phyloP scores from a whole-genome alignment of 2,888 invertebrate genomes.

The Alloplasta piceator region DNA sequence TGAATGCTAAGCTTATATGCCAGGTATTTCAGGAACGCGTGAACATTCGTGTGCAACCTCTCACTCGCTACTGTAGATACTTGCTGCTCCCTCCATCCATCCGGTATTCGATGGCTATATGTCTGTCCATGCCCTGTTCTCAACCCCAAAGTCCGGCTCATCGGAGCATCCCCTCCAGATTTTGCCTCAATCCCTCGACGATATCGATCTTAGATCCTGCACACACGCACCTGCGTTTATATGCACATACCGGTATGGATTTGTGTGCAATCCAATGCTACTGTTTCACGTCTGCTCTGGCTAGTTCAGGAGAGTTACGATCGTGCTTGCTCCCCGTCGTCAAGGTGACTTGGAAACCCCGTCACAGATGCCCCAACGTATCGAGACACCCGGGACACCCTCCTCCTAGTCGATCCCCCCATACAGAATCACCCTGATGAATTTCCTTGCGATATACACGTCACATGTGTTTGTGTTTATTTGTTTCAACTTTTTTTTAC shows the following conservation, averaged over 20 bases:
- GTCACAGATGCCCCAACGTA: not conserved
- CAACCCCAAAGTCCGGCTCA: constrained; percentile 18
- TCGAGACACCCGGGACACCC: not conserved
- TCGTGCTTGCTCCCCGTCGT: constrained; percentile 38
- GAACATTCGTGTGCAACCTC: constrained; percentile 44
- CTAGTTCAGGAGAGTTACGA: constrained; percentile 20
- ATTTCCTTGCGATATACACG: not conserved
- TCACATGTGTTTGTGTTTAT: too few species aligned
- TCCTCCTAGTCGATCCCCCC: not conserved
- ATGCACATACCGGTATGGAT: not conserved
- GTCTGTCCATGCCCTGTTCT: not conserved
- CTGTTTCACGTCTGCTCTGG: too few species aligned
- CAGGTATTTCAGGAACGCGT: constrained; percentile 31
- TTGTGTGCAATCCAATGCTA: too few species aligned
- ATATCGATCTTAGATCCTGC: not conserved
- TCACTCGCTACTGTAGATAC: not conserved
- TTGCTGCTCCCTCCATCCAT: not conserved
- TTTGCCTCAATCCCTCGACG: constrained; percentile 31
- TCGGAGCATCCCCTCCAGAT: constrained; percentile 18
- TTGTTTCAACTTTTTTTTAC: too few species aligned
- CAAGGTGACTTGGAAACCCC: constrained; percentile 44
- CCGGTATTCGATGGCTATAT: constrained; percentile 20
- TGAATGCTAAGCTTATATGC: too few species aligned
- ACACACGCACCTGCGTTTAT: not conserved
- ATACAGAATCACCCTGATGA: not conserved